These are phyloP conservation scores for Lepisosteus osseus DNA, from an alignment of 2,113 vertebrate genomes.

Conservation along the genomic window DNA sequence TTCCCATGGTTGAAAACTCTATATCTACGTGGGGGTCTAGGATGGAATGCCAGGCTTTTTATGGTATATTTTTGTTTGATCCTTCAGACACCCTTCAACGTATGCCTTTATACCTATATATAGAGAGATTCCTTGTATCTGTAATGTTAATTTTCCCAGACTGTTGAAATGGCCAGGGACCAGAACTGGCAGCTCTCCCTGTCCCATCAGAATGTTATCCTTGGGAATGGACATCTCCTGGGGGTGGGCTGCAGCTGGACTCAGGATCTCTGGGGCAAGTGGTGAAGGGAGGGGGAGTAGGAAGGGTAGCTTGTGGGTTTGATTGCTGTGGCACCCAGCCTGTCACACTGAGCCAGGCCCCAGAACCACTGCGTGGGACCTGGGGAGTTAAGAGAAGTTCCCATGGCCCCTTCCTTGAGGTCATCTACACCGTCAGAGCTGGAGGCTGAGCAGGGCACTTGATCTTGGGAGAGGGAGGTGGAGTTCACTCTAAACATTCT, in stretches of 20 bases:
- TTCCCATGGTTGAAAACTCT: conserved; percentile 26
- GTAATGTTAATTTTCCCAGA: conserved; percentile 8
- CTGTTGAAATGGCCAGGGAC: background rate
- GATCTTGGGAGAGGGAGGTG: conserved; percentile 9
- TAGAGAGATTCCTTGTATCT: background rate
- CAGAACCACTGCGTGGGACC: background rate
- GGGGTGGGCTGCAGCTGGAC: background rate
- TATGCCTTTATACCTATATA: conserved; percentile 13
- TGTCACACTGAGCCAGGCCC: background rate
- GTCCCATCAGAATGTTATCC: background rate
- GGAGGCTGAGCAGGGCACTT: background rate
- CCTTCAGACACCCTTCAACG: background rate
- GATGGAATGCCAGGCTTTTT: background rate
- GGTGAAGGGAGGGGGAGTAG: too few species aligned
- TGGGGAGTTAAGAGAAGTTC: conserved; percentile 12
- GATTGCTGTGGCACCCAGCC: conserved; percentile 8
- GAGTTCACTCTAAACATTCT: background rate
- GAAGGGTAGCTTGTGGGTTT: background rate
- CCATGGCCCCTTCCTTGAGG: conserved; percentile 13
- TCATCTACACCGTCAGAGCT: background rate
- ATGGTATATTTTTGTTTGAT: background rate
- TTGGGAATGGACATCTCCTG: conserved; percentile 17
- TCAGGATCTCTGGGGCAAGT: background rate
- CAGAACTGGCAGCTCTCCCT: conserved; percentile 19
- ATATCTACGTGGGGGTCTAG: conserved; percentile 13